A percentile compares a stretch with the other conserved stretches of the same genome.
These are phyloP conservation scores for Plagodis pulveraria DNA, from an alignment of 2,888 invertebrate genomes.

Conservation along the genomic window DNA sequence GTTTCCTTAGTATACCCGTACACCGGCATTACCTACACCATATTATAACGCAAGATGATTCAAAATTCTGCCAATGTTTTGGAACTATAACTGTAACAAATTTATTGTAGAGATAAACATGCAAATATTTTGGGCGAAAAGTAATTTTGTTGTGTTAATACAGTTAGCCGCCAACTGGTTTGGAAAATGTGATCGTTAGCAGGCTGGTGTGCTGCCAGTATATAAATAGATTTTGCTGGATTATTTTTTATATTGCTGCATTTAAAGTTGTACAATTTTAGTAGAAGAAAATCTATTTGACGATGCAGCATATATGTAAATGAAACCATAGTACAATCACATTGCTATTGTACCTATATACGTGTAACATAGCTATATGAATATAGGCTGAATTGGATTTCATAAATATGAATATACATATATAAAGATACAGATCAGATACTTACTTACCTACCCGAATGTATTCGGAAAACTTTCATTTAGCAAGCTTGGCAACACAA, in stretches of 20 bases:
- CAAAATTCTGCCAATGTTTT: constrained; percentile 19
- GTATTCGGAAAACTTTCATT: too few species aligned
- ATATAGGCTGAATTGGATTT: too few species aligned
- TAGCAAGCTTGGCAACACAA: too few species aligned
- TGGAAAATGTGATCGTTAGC: constrained; percentile 37
- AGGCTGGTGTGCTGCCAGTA: constrained; percentile 21
- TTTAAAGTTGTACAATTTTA: neutral
- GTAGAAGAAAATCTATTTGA: neutral
- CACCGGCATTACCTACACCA: too few species aligned
- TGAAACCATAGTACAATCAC: too few species aligned
- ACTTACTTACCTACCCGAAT: too few species aligned
- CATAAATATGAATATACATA: too few species aligned
- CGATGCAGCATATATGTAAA: neutral
- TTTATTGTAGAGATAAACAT: constrained; percentile 37
- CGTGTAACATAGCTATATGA: too few species aligned
- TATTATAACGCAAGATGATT: neutral
- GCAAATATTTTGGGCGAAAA: constrained; percentile 48
- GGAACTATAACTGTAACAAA: constrained; percentile 35
- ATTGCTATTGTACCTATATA: too few species aligned
- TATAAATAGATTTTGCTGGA: constrained; percentile 16
- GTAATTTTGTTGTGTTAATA: constrained; percentile 43
- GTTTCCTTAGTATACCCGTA: constrained; percentile 28
- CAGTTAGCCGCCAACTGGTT: constrained; percentile 55
- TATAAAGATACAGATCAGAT: too few species aligned
- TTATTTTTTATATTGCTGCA: neutral